phyloP scores from a whole-genome alignment of 2,888 invertebrate species.

The Epicampocera succincta region DNA sequence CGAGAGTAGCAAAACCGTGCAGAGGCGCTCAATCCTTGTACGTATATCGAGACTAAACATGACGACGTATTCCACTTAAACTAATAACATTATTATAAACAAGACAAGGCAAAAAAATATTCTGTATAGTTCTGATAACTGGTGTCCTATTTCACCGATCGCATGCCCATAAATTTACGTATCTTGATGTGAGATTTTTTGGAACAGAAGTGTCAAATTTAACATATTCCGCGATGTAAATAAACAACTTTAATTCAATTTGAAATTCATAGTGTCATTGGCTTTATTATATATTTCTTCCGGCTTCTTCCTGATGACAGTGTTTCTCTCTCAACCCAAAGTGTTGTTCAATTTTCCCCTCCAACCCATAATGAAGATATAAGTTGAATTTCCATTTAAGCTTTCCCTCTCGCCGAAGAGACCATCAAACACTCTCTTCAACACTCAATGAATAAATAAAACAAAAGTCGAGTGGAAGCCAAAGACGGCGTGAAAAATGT shows the following conservation, averaged over 20 bases:
- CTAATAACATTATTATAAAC: too few species aligned
- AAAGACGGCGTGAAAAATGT: background rate
- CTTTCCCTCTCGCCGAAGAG: background rate
- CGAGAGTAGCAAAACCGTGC: too few species aligned
- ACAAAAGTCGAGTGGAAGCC: background rate
- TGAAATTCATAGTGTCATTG: conserved; percentile 23
- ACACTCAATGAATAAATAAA: background rate
- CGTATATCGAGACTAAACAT: too few species aligned
- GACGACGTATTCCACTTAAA: too few species aligned
- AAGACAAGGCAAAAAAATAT: too few species aligned
- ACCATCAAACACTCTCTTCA: background rate
- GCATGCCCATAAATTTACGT: too few species aligned
- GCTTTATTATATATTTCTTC: background rate
- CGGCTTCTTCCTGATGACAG: background rate
- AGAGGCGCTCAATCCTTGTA: too few species aligned
- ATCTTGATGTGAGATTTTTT: too few species aligned
- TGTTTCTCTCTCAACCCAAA: background rate
- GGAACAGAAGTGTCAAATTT: background rate
- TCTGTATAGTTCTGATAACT: too few species aligned
- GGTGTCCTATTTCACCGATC: too few species aligned
- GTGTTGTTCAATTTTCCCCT: background rate
- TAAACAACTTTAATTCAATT: conserved; percentile 26
- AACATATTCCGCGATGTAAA: conserved; percentile 1
- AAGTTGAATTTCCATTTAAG: conserved; percentile 47
- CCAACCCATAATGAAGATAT: background rate